Conservation (phyloP, 2,113 vertebrate genomes). For the Calypte anna region DNA sequence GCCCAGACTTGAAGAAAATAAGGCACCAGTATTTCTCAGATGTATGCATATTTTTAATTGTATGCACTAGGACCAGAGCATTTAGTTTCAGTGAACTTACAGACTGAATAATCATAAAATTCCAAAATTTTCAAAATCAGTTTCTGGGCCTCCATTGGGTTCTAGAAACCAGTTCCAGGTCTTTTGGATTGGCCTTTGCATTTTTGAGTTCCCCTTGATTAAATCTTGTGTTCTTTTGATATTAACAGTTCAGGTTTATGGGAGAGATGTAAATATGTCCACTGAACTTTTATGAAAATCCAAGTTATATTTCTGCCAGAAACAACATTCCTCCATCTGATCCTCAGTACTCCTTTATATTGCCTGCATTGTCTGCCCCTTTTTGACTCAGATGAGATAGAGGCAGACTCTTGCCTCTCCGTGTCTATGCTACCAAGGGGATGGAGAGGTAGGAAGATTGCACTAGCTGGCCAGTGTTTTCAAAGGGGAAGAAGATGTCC, state of each 20-base stretch:
- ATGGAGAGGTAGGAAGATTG: not conserved
- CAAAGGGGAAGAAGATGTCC: not conserved
- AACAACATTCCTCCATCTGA: not conserved
- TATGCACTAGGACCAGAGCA: not conserved
- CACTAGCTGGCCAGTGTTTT: not conserved
- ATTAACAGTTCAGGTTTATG: not conserved
- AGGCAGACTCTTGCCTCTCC: not conserved
- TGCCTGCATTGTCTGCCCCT: not conserved
- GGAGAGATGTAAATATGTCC: not conserved
- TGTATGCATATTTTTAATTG: not conserved
- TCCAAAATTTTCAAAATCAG: not conserved
- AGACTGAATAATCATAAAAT: not conserved
- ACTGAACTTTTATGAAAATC: not conserved
- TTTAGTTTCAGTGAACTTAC: not conserved
- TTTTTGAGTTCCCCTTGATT: not conserved
- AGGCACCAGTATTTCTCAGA: not conserved
- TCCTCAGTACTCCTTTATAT: not conserved
- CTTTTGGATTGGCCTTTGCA: not conserved
- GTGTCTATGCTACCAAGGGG: not conserved
- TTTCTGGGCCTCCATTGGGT: not conserved
- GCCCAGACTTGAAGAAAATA: not conserved
- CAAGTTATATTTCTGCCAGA: not conserved
- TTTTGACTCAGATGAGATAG: not conserved
- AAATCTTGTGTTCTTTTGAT: not conserved
- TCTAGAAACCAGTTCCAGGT: not conserved